These are phyloP conservation scores for Scelioninae gen. 1 DNA, from an alignment of 2,888 invertebrate species.

Conservation along the genomic window DNA sequence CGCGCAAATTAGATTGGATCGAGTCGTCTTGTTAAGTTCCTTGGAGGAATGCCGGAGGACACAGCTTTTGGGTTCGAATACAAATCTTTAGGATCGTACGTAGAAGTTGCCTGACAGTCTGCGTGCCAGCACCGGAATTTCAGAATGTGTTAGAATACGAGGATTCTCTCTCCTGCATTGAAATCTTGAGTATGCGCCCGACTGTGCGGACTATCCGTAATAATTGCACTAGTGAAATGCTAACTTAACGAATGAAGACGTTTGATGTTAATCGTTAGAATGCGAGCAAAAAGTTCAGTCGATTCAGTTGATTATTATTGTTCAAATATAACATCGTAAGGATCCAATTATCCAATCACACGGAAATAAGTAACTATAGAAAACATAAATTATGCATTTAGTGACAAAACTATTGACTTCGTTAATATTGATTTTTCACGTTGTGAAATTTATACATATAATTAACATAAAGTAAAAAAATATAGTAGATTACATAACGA, in stretches of 20 bases:
- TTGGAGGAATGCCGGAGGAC: conserved; percentile 61
- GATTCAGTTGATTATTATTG: conserved; percentile 4
- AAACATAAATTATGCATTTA: no score
- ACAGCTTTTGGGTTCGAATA: conserved; percentile 67
- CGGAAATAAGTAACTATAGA: no score
- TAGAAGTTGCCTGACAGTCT: conserved; percentile 64
- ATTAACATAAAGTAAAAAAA: no score
- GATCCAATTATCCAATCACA: no score
- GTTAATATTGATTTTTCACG: no score
- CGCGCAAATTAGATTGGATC: conserved; percentile 71
- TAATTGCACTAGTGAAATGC: conserved; percentile 52
- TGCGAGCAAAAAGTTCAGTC: conserved; percentile 5
- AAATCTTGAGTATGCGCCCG: conserved; percentile 49
- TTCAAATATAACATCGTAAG: not conserved
- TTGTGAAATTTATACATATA: no score
- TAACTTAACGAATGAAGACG: conserved; percentile 42
- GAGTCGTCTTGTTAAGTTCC: conserved; percentile 71
- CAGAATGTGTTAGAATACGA: conserved; percentile 52
- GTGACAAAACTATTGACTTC: no score
- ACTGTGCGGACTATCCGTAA: conserved; percentile 45
- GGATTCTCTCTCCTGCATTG: conserved; percentile 53
- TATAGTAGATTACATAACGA: no score
- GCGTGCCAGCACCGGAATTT: conserved; percentile 59
- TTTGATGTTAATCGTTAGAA: conserved; percentile 26
- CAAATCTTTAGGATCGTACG: conserved; percentile 64